Evolutionary conservation across 2,888 invertebrate species (phyloP).

Genomic region (Cerastis rubricosa): DNA sequence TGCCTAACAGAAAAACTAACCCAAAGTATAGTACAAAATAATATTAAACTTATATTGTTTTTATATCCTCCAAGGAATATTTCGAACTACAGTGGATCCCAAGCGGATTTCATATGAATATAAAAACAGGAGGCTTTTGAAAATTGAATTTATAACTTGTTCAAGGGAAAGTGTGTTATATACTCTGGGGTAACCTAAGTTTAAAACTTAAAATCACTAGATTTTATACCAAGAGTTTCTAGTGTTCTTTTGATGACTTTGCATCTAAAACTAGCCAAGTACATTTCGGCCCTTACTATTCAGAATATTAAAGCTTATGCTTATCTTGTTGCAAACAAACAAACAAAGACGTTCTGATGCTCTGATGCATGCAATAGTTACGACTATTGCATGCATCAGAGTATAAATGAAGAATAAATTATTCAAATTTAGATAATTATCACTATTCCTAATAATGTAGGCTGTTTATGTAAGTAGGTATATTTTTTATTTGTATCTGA

Average conservation of each 20-base stretch:
- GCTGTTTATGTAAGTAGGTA: too few species aligned
- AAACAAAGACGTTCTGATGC: too few species aligned
- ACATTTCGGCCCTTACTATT: too few species aligned
- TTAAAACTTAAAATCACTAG: neutral
- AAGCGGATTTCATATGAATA: conserved; percentile 70
- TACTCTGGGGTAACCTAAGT: neutral
- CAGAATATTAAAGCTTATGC: too few species aligned
- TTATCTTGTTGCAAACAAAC: too few species aligned
- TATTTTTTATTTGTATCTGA: too few species aligned
- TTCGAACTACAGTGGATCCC: conserved; percentile 56
- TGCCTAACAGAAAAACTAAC: conserved; percentile 12
- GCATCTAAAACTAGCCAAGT: neutral
- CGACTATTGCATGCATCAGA: too few species aligned
- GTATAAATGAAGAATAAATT: too few species aligned
- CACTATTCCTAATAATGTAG: too few species aligned
- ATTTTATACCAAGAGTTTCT: neutral
- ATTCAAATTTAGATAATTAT: too few species aligned
- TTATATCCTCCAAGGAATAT: conserved; percentile 57
- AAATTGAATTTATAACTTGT: conserved; percentile 67
- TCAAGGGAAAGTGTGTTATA: conserved; percentile 13
- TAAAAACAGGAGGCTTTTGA: conserved; percentile 62
- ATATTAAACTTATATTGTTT: conserved; percentile 66
- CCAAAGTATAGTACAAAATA: conserved; percentile 26
- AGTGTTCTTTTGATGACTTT: neutral
- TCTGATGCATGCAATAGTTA: too few species aligned